These are phyloP conservation scores for Sturnira hondurensis DNA, from an alignment of 2,113 vertebrate genomes.

Conservation along the genomic window DNA sequence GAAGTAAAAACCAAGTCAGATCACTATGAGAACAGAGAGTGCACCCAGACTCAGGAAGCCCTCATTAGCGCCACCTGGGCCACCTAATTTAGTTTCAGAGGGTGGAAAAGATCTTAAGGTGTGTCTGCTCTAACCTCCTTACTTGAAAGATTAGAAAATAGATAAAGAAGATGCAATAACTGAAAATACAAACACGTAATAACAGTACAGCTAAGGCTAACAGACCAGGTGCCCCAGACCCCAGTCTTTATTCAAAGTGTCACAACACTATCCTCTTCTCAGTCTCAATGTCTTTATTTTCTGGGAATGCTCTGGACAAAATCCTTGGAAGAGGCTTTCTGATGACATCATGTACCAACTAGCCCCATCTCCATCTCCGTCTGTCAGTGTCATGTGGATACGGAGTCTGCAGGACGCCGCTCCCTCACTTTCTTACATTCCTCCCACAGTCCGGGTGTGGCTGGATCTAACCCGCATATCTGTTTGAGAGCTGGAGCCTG, in stretches of 20 bases:
- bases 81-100: neutral
- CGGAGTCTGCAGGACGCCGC: neutral
- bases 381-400: neutral
- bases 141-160: neutral
- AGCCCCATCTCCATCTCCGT: neutral
- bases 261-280: neutral
- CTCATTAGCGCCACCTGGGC: neutral
- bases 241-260: neutral
- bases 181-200: neutral
- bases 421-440: neutral
- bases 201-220: no score
- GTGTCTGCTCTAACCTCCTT: neutral
- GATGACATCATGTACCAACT: neutral
- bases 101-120: neutral
- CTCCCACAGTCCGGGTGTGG: neutral
- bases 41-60: neutral
- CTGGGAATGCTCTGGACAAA: neutral
- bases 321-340: neutral
- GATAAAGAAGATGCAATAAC: neutral
- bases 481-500: constrained; percentile 7
- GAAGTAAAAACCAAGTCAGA: neutral
- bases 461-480: constrained; percentile 6
- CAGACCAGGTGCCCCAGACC: neutral
- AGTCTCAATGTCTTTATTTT: no score
- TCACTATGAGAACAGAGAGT: neutral